phyloP scores from a whole-genome alignment of 1,140 invertebrate species.

The Penaeus chinensis region DNA sequence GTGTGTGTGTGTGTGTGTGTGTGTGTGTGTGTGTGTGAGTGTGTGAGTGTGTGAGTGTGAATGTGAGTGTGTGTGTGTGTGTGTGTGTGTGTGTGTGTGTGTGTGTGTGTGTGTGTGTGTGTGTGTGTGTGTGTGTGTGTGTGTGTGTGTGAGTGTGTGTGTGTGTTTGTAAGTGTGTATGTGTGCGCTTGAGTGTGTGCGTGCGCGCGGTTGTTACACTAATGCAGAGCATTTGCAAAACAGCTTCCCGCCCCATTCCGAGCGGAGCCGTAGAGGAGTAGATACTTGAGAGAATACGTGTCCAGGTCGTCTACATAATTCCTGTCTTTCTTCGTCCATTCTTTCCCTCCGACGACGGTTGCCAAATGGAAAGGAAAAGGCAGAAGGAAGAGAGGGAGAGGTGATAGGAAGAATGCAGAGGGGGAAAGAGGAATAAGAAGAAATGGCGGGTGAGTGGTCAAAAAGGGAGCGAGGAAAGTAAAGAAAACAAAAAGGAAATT shows the following conservation, averaged over 20 bases:
- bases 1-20: neutral
- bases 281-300: too few species aligned
- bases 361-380: neutral
- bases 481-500: neutral
- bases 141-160: neutral
- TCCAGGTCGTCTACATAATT: too few species aligned
- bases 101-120: neutral
- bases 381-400: neutral
- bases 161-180: neutral
- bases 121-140: neutral
- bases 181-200: neutral
- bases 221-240: too few species aligned
- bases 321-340: too few species aligned
- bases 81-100: conserved; percentile 31
- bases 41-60: conserved; percentile 21
- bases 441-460: neutral
- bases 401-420: neutral
- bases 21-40: conserved; percentile 31
- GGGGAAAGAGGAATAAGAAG: neutral
- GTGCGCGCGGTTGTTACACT: too few species aligned
- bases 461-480: neutral
- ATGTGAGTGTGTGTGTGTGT: conserved; percentile 21
- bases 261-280: too few species aligned
- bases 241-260: too few species aligned
- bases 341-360: too few species aligned